A percentile compares a stretch with the other conserved stretches of the same genome.
Conservation (phyloP, 1,140 invertebrate species). For the Hyles vespertilio region DNA sequence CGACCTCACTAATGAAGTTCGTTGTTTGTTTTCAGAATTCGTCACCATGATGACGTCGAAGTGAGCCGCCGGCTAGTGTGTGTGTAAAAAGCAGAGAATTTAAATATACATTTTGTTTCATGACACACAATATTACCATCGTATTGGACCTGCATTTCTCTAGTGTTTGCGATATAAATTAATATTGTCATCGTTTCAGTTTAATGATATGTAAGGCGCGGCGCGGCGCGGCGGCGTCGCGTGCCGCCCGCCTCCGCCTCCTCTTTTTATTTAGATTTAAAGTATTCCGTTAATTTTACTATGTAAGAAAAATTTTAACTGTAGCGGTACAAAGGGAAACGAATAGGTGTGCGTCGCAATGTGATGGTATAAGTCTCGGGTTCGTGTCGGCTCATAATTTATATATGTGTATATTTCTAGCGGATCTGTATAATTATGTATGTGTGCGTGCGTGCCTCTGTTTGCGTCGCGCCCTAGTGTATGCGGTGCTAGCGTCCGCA, state of each 20-base stretch:
- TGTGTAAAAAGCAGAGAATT: constrained; percentile 76
- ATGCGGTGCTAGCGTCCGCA: constrained; percentile 46
- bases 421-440: constrained; percentile 19
- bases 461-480: constrained; percentile 29
- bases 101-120: constrained; percentile 77
- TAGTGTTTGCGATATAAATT: constrained; percentile 76
- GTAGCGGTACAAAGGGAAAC: constrained; percentile 62
- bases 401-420: constrained; percentile 42
- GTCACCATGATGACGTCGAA: constrained; percentile 99
- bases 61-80: constrained; percentile 80
- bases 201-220: constrained; percentile 50
- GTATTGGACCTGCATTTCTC: constrained; percentile 77
- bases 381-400: constrained; percentile 43
- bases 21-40: constrained; percentile 88
- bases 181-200: constrained; percentile 74
- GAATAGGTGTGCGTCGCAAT: constrained; percentile 55
- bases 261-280: constrained; percentile 66
- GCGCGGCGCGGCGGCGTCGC: constrained; percentile 18
- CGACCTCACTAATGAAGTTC: constrained; percentile 29
- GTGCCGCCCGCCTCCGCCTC: constrained; percentile 32
- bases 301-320: constrained; percentile 67
- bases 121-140: constrained; percentile 77
- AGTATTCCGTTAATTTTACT: constrained; percentile 74
- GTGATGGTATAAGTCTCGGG: constrained; percentile 43
- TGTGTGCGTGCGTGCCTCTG: constrained; percentile 42